Percentiles rank a stretch among this genome's conserved stretches.
Conservation (phyloP, 2,797 vertebrate genomes). For the Apogon hyalosoma region DNA sequence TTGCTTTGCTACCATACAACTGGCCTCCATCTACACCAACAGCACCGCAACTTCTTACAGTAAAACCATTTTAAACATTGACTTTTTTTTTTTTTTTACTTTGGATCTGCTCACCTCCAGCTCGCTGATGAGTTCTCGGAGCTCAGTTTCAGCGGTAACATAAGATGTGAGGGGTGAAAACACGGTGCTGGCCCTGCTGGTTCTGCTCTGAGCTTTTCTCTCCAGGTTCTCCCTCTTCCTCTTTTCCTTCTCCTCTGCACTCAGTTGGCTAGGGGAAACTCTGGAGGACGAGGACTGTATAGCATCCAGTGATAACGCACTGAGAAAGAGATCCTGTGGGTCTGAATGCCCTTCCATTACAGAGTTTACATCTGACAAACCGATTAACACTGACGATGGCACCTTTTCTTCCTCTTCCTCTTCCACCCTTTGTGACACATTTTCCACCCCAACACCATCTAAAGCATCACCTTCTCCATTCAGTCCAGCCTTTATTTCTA, state of each 20-base stretch:
- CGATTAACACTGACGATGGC: background rate
- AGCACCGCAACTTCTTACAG: background rate
- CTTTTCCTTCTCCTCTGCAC: conserved; percentile 84
- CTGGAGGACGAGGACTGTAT: conserved; percentile 77
- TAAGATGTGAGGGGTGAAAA: conserved; percentile 92
- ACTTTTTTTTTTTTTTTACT: background rate
- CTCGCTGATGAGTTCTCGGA: conserved; percentile 89
- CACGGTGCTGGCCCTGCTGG: conserved; percentile 69
- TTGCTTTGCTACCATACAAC: conserved; percentile 10
- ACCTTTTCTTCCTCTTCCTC: background rate
- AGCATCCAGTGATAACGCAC: conserved; percentile 83
- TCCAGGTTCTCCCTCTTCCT: conserved; percentile 88
- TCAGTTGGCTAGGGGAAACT: conserved; percentile 76
- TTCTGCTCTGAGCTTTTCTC: conserved; percentile 77
- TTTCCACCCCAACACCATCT: background rate
- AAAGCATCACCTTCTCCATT: background rate
- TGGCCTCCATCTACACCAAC: conserved; percentile 10
- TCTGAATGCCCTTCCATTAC: conserved; percentile 33
- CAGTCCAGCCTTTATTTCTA: background rate
- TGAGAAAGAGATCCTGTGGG: conserved; percentile 75
- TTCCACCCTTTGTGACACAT: conserved; percentile 20
- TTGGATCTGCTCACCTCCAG: conserved; percentile 86
- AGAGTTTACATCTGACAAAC: conserved; percentile 22
- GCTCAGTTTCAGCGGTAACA: conserved; percentile 93
- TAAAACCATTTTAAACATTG: conserved; percentile 29